Evolutionary conservation across 2,888 invertebrate species (phyloP).

Genomic region (Ceratothoa steindachneri): DNA sequence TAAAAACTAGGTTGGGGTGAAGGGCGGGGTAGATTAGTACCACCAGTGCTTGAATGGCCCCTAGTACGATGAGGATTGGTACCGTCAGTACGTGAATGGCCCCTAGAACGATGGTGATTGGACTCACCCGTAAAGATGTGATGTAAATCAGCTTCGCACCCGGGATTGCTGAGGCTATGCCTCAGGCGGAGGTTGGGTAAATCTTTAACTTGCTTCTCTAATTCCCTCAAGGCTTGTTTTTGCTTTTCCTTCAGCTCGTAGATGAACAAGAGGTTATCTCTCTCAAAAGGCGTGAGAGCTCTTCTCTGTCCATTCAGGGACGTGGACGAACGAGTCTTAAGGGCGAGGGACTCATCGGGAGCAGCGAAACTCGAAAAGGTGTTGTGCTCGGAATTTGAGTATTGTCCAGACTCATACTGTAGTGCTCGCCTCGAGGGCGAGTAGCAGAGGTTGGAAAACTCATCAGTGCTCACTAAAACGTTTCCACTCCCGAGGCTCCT

Average conservation of each 20-base stretch:
- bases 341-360: not conserved
- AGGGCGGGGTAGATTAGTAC: no score
- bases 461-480: not conserved
- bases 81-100: no score
- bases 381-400: not conserved
- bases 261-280: not conserved
- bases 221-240: not conserved
- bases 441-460: not conserved
- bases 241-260: not conserved
- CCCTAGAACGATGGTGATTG: no score
- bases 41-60: no score
- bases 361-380: not conserved
- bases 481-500: not conserved
- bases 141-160: not conserved
- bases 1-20: no score
- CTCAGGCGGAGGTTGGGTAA: not conserved
- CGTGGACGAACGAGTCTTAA: not conserved
- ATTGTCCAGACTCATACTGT: not conserved
- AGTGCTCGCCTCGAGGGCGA: not conserved
- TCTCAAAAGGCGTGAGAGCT: not conserved
- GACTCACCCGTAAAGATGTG: no score
- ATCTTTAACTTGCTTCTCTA: not conserved
- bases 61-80: no score
- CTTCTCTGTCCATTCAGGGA: not conserved
- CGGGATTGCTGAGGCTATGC: not conserved